Evolutionary conservation across 2,888 invertebrate species (phyloP).

Genomic region (Meloe dianella): DNA sequence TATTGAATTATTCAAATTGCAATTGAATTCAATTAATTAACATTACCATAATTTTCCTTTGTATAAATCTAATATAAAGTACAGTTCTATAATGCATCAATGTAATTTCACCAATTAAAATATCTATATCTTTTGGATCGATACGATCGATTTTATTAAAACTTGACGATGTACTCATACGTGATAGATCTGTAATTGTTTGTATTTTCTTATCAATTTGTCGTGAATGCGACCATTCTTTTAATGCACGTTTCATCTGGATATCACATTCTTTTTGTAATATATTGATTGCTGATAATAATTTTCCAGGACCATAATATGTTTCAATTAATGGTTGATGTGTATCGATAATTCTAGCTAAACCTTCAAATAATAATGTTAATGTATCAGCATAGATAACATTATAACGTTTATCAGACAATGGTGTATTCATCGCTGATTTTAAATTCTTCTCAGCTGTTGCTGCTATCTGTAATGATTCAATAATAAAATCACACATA

Average conservation of each 20-base stretch:
- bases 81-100: constrained; percentile 90
- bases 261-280: constrained; percentile 82
- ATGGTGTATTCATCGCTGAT: constrained; percentile 68
- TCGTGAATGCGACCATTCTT: constrained; percentile 75
- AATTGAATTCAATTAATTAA: constrained; percentile 3
- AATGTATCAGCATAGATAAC: constrained; percentile 86
- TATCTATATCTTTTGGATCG: constrained; percentile 86
- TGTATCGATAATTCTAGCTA: constrained; percentile 82
- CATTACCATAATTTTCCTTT: constrained; percentile 74
- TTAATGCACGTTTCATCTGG: constrained; percentile 67
- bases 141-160: constrained; percentile 63
- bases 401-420: constrained; percentile 73
- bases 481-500: constrained; percentile 16
- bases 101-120: constrained; percentile 87
- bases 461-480: constrained; percentile 62
- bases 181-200: constrained; percentile 67
- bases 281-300: constrained; percentile 73
- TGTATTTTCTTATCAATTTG: constrained; percentile 69
- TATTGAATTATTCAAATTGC: background rate
- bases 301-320: constrained; percentile 82
- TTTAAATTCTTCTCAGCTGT: constrained; percentile 76
- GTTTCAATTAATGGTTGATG: constrained; percentile 90
- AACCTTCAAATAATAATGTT: constrained; percentile 83
- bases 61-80: constrained; percentile 87
- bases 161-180: constrained; percentile 55